Base-by-base conservation (phyloP, 2,797 vertebrate species). In the Aythya fuligula region DNA sequence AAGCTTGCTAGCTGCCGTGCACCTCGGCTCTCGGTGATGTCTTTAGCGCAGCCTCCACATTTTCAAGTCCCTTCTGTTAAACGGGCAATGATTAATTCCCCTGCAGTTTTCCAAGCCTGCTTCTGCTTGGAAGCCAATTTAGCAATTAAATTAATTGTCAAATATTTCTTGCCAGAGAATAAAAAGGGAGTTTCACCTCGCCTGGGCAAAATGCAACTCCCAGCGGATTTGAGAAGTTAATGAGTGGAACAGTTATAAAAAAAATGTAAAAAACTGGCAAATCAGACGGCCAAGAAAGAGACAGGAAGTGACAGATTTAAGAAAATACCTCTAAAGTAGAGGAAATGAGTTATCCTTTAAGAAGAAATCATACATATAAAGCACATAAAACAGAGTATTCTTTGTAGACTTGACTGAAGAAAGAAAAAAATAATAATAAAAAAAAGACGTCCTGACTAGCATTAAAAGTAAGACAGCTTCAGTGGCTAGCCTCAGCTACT, bases 291-390 rank as follows among this genome's bases (percentile, higher is more conserved):
- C 87, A 90, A 94, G 73, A 91, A 61, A 93, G 91, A 97, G 95
- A 87, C 88, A 91, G 96, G 95, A 97, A 97, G 96, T 93, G 96
- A 93, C 95, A 95, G 94, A 95, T 92, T 95, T 93, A 75, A 96
- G 94, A 96, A 97, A 97, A 96, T 95, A 95, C 90, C 78, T 94
- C 96, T 96, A 22, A 95, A 95, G 91, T 69, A 85, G 81, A 93
- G 96, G 96, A 97, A 97, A 96, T 96, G 96, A 96, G 90, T 97
- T 0, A 86, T 95, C 92, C 81, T 96, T 96, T 87, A 96, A 95
- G 92, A 77, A 94, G 78, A 96, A 96, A 96, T 93, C 90, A 91
- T 85, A 94, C 78, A 94, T 20, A 83, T 81, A 94, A 93, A 85
- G 88, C 72, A 87, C 47, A 87, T 80, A 95, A 95, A 89, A 96